Evolutionary conservation across 1,140 invertebrate species (phyloP).

Genomic region (Plectus sambesii): DNA sequence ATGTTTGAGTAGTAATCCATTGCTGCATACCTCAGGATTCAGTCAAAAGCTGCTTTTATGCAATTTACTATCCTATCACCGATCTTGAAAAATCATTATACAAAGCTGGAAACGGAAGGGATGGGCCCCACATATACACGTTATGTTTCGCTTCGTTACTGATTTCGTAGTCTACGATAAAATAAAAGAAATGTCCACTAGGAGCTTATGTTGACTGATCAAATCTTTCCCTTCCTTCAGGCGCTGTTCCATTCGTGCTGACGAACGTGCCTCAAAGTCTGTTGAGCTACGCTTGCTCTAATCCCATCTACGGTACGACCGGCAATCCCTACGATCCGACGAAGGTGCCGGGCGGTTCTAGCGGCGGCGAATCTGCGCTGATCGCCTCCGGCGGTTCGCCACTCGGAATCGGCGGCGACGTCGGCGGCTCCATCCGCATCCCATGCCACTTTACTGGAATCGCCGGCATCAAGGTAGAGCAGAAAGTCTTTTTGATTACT

Average conservation of each 20-base stretch:
- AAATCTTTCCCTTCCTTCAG: constrained; percentile 23
- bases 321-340: constrained; percentile 44
- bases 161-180: too few relatives aligned
- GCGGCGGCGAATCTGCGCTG: constrained; percentile 43
- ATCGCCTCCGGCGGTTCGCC: constrained; percentile 38
- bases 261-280: constrained; percentile 46
- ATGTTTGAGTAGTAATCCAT: too few relatives aligned
- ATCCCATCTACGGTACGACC: constrained; percentile 51
- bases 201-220: too few relatives aligned
- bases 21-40: too few relatives aligned
- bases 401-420: constrained; percentile 49
- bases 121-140: too few relatives aligned
- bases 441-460: constrained; percentile 41
- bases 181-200: too few relatives aligned
- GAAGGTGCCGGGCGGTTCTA: constrained; percentile 47
- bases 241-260: constrained; percentile 47
- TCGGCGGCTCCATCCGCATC: constrained; percentile 50
- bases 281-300: constrained; percentile 45
- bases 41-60: too few relatives aligned
- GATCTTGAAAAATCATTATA: too few relatives aligned
- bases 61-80: too few relatives aligned
- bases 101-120: too few relatives aligned
- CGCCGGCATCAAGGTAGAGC: constrained; percentile 18
- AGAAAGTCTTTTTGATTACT: too few relatives aligned
- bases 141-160: too few relatives aligned